A percentile compares a stretch with the other conserved stretches of the same genome.
Evolutionary conservation across 1,140 invertebrate species (phyloP).

Genomic region (Drosophila orosa): DNA sequence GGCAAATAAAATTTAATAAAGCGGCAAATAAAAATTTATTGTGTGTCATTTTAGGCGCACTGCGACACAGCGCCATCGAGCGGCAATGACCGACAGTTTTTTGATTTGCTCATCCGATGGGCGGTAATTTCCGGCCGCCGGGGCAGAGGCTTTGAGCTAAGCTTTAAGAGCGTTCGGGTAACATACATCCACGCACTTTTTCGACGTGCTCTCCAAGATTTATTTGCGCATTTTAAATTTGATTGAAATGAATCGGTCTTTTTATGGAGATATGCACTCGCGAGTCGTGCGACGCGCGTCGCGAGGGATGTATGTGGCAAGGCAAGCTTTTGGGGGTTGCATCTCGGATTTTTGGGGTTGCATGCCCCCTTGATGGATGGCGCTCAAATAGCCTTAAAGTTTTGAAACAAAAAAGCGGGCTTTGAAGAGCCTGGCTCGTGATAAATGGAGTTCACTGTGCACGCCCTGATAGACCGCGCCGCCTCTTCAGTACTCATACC

Average conservation of each 20-base stretch:
- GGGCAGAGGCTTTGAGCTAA: slow-evolving; percentile 10
- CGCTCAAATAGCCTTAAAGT: slow-evolving; percentile 41
- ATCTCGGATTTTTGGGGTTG: slow-evolving; percentile 14
- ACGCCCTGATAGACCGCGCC: neutral
- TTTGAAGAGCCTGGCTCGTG: slow-evolving; percentile 8
- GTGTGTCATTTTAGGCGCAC: slow-evolving; percentile 76
- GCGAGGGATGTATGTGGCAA: neutral
- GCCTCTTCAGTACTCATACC: neutral
- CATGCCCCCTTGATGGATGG: slow-evolving; percentile 51
- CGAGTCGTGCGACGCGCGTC: slow-evolving; percentile 6
- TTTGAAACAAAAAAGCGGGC: slow-evolving; percentile 32
- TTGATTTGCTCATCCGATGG: slow-evolving; percentile 66
- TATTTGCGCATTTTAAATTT: slow-evolving; percentile 72
- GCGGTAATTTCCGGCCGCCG: slow-evolving; percentile 61
- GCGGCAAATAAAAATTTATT: slow-evolving; percentile 80
- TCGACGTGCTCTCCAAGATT: slow-evolving; percentile 47
- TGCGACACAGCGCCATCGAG: slow-evolving; percentile 45
- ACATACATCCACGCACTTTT: slow-evolving; percentile 19
- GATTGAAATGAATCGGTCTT: slow-evolving; percentile 75
- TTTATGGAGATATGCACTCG: slow-evolving; percentile 56
- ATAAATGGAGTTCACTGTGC: slow-evolving; percentile 37
- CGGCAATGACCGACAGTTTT: slow-evolving; percentile 65
- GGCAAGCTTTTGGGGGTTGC: slow-evolving; percentile 32
- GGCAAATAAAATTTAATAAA: slow-evolving; percentile 80
- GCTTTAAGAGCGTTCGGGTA: slow-evolving; percentile 36